Percentiles rank a stretch among this genome's conserved stretches.
Evolutionary conservation across 53 echinoderm and acorn worm species (phyloP).

Genomic region (Echinarachnius parma): DNA sequence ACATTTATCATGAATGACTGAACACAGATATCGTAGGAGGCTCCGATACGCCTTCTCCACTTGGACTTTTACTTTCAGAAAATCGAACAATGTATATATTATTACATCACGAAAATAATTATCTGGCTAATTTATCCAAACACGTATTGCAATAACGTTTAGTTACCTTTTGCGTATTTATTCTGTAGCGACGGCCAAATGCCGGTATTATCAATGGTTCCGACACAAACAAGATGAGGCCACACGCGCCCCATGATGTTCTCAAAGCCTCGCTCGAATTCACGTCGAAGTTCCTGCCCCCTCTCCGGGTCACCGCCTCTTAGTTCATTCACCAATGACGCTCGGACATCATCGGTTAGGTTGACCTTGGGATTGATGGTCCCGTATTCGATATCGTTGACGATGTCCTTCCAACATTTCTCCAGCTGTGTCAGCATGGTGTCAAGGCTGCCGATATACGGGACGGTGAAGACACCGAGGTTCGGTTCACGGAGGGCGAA

Average conservation of each 20-base stretch:
- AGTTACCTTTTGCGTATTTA: slow-evolving; percentile 51
- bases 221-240: slow-evolving; percentile 53
- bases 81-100: too few species aligned
- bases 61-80: too few species aligned
- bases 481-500: slow-evolving; percentile 67
- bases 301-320: slow-evolving; percentile 46
- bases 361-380: slow-evolving; percentile 32
- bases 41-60: too few species aligned
- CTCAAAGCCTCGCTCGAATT: slow-evolving; percentile 62
- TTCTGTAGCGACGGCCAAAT: slow-evolving; percentile 29
- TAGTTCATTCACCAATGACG: slow-evolving; percentile 26
- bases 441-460: slow-evolving; percentile 35
- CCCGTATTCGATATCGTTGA: slow-evolving; percentile 58
- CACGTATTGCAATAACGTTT: too few species aligned
- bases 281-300: slow-evolving; percentile 46
- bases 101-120: too few species aligned
- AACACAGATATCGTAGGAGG: too few species aligned
- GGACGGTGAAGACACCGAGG: slow-evolving; percentile 1
- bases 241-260: slow-evolving; percentile 64
- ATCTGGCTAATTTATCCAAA: too few species aligned
- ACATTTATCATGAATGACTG: too few species aligned
- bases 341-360: slow-evolving; percentile 22
- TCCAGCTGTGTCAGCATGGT: slow-evolving; percentile 49
- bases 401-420: slow-evolving; percentile 59
- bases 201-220: slow-evolving; percentile 32